Evolutionary conservation across 2,113 vertebrate species (phyloP), one percentile per base, ranked within the genome.

Genomic region (Percopsis transmontana): DNA sequence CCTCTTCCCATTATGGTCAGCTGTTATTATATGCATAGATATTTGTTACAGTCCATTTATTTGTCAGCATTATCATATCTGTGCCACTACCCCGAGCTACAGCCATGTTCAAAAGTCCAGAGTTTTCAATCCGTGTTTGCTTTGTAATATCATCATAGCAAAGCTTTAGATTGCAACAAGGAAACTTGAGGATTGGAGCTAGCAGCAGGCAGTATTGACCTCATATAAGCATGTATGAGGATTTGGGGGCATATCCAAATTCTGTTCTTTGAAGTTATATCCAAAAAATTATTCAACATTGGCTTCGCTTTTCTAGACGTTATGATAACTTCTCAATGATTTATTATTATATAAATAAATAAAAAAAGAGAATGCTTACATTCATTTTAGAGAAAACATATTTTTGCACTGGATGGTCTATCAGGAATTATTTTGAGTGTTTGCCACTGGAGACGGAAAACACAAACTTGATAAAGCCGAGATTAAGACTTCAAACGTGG

Each of bases 401-500:
- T n/a, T n/a, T n/a, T 33, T 33, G 42, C 42, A 44, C 14, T 44
- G 15, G 12, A 44, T 44, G 42, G 12, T 44, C 11, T 44, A 15
- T 14, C 42, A 15, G 2, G 12, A 44, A 44, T 44, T 44, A 33
- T 7, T 33, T 33, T 33, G 27, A 33, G 11, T 45, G 18, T 20
- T 51, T 19, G 48, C 19, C 48, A 12, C 48, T 19, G 48, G 10
- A 19, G 48, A 20, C 19, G 18, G 18, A 19, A 45, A 45, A 16
- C 42, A 53, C 21, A 12, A 53, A 23, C 20, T 23, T 21, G 11
- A 53, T 16, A 38, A 59, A 45, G 42, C 33, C 64, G 33, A 27
- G 40, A 10, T 18, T 13, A 8, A 70, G 27, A 72, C 57, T 51
- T 55, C 8, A 54, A 19, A 48, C 23, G 55, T 48, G 18, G 15